Evolutionary conservation across 2,888 invertebrate species (phyloP), one percentile per base, ranked within the genome.

Genomic region (Chalcosyrphus nemorum): DNA sequence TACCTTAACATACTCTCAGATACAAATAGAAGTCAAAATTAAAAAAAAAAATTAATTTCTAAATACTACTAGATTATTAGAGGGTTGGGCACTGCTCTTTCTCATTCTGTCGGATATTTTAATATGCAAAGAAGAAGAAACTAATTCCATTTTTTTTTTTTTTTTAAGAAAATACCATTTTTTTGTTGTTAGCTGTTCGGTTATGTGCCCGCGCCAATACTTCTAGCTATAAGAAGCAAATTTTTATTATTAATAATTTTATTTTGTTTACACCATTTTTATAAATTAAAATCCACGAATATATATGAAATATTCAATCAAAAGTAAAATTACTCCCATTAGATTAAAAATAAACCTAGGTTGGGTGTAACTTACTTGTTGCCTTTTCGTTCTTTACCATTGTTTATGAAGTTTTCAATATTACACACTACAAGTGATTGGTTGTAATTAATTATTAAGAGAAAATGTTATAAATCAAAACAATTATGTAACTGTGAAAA

Each of bases 401-500:
- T 52, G 47, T 38, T 47, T 71, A 32, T 41, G 52, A 27, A 61
- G 47, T 68, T 41, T 74, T 54, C 9, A 43, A 61, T 63, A 43
- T 70, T 50, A 76, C 45, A 81, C 52, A 59, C 45, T 71, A 68
- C 61, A 17, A 47, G 38, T 65, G 50, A 59, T 59, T 38, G n/a
- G 52, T 66, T 65, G 21, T 71, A 57, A 66, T 19, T 57, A 68
- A 38, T 50, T 29, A 29, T 29, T 29, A 27, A 52, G 54, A 50
- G 56, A 32, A 41, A 70, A 66, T 70, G 32, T 63, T n/a, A 47
- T 47, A 77, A 77, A 77, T 82, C 82, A 72, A 77, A 61, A 82
- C 82, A 77, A 82, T 82, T 77, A 81, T 65, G 82, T 74, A 82
- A 82, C 77, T 82, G 77, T 77, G 77, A 57, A 68, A 82, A 82